Base-by-base conservation (phyloP, 2,797 vertebrate genomes). In the Amniataba percoides region DNA sequence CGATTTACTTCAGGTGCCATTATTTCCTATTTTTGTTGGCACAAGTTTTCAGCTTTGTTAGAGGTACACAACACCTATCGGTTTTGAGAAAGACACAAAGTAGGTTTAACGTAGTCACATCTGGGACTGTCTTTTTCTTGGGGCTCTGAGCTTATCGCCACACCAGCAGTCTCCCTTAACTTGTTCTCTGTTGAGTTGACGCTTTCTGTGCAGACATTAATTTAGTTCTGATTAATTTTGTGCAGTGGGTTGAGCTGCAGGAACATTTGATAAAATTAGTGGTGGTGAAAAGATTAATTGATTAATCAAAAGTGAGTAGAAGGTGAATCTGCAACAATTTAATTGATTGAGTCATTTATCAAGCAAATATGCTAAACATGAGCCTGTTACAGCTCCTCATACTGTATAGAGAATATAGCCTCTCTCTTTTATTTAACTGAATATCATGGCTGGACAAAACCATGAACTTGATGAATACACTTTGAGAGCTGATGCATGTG, bases 261-360 rank as follows among this genome's bases (percentile, higher is more conserved):
- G 13, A 63, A 56, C 60, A 60, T 23, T 21, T 42, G 15, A 70
- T 42, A 11, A 70, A 56, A 23, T 58, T 16, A 36, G 23, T 15
- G 58, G 15, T 36, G 21, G 9, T 7, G 21, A 31, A 31, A 55
- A 15, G 16, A 45, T 27, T 2, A 57, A 39, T 18, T 16, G n/a
- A 59, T 21, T 12, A 64, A 48, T 16, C 1, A 14, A 31, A 58
- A 45, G 23, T 46, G 1, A 12, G 15, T 9, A 19, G 5, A 36
- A 76, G 5, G 25, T 16, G 2, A 53, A 23, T 39, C 13, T 1
- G 19, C 2, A 59, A 43, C 19, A 14, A 12, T 23, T 42, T 7
- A 36, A 40, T 27, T 45, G 10, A 13, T 8, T 7, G 10, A 56
- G 15, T 46, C 0, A n/a, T 21, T 58, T 2, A 67, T 21, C 27